Evolutionary conservation across 2,888 invertebrate species (phyloP).

Genomic region (Kuschelorhynchus macadamiae): DNA sequence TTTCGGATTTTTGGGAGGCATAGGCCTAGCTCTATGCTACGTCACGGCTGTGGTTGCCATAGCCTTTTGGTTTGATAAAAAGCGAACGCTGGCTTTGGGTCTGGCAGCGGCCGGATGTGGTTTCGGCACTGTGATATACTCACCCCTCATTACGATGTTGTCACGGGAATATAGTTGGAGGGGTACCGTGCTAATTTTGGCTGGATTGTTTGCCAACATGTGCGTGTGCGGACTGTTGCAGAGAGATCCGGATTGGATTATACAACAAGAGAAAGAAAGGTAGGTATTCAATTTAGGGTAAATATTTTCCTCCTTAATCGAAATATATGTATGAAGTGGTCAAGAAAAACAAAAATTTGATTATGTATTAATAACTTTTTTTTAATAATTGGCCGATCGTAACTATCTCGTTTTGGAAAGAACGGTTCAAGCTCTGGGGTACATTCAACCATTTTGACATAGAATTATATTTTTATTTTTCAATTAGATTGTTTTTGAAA

Average conservation of each 20-base stretch:
- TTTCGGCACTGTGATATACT: conserved; percentile 91
- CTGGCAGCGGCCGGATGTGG: conserved; percentile 92
- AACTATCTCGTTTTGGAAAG: too few species aligned
- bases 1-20: conserved; percentile 87
- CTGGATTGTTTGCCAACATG: conserved; percentile 87
- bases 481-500: too few species aligned
- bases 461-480: too few species aligned
- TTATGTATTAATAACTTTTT: conserved; percentile 47
- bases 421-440: too few species aligned
- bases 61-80: conserved; percentile 94
- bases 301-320: too few species aligned
- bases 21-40: conserved; percentile 88
- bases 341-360: neutral
- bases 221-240: conserved; percentile 89
- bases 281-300: too few species aligned
- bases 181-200: conserved; percentile 84
- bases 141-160: conserved; percentile 86
- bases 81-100: conserved; percentile 87
- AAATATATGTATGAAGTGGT: too few species aligned
- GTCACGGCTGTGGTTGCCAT: conserved; percentile 93
- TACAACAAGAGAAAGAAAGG: conserved; percentile 72
- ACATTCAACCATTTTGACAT: too few species aligned
- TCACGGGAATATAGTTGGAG: conserved; percentile 87
- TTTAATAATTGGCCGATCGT: too few species aligned
- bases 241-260: conserved; percentile 90